Percentiles rank a stretch among this genome's conserved stretches.
Conservation (phyloP, 2,113 vertebrate species). For the Galemys pyrenaicus region DNA sequence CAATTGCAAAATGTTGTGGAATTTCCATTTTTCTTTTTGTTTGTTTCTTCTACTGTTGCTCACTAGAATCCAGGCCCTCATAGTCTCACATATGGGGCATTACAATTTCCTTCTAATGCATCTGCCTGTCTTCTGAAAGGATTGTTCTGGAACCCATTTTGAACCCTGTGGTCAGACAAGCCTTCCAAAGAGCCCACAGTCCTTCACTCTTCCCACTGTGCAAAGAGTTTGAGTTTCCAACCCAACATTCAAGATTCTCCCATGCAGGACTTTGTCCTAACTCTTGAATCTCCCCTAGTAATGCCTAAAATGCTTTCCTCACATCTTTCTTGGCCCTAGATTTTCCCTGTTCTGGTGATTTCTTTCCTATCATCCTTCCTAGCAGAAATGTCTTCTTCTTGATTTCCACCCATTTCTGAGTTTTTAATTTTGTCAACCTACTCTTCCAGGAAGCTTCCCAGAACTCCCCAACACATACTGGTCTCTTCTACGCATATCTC, state of each 20-base stretch:
- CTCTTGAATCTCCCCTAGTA: neutral
- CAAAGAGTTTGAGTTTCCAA: neutral
- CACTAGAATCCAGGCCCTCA: neutral
- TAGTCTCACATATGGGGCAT: neutral
- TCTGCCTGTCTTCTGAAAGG: neutral
- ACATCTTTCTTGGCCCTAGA: neutral
- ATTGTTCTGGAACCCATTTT: no score
- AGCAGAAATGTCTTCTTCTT: neutral
- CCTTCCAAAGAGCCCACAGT: accelerated
- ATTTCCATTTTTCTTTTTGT: neutral
- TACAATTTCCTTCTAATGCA: neutral
- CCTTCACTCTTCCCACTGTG: neutral
- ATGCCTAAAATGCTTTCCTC: neutral
- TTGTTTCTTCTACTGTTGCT: neutral
- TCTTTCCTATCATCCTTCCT: no score
- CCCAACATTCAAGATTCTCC: neutral
- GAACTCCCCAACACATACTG: no score
- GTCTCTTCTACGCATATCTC: neutral
- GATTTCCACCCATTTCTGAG: neutral
- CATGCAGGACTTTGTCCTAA: neutral
- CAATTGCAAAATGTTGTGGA: neutral
- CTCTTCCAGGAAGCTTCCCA: neutral
- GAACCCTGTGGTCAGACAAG: neutral
- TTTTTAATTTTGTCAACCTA: neutral
- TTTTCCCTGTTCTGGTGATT: neutral